These are phyloP conservation scores for Rhagonycha fulva DNA, from an alignment of 2,888 invertebrate genomes.

Conservation along the genomic window DNA sequence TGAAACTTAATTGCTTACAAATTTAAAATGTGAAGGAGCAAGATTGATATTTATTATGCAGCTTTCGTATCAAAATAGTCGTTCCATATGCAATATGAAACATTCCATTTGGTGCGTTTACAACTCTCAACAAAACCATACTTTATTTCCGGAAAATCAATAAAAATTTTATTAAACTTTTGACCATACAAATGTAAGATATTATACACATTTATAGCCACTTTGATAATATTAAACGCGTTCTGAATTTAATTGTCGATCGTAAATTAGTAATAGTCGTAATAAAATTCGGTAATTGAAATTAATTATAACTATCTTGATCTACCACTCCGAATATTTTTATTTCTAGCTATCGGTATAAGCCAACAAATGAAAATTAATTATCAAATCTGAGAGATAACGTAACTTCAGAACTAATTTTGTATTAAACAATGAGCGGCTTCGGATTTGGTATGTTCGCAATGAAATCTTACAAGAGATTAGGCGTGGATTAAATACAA, in stretches of 20 bases:
- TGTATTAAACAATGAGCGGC: not conserved
- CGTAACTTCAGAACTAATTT: not conserved
- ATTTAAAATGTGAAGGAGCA: not conserved
- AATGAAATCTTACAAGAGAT: not conserved
- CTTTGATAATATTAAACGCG: not conserved
- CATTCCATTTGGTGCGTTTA: not conserved
- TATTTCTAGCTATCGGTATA: not conserved
- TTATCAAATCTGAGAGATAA: not conserved
- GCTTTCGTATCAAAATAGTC: not conserved
- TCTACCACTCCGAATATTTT: not conserved
- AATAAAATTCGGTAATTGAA: not conserved
- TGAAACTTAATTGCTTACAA: not conserved
- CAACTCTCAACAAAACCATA: not conserved
- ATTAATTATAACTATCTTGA: not conserved
- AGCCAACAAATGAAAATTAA: not conserved
- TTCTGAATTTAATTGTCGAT: not conserved
- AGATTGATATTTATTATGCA: not conserved
- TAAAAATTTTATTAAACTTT: not conserved
- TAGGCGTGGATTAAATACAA: not conserved
- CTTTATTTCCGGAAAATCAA: not conserved
- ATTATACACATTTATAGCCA: not conserved
- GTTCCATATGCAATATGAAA: not conserved
- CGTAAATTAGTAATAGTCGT: not conserved
- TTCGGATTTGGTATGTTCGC: not conserved
- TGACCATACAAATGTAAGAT: not conserved